Evolutionary conservation across 2,888 invertebrate species (phyloP).

Genomic region (Apoda limacodes): DNA sequence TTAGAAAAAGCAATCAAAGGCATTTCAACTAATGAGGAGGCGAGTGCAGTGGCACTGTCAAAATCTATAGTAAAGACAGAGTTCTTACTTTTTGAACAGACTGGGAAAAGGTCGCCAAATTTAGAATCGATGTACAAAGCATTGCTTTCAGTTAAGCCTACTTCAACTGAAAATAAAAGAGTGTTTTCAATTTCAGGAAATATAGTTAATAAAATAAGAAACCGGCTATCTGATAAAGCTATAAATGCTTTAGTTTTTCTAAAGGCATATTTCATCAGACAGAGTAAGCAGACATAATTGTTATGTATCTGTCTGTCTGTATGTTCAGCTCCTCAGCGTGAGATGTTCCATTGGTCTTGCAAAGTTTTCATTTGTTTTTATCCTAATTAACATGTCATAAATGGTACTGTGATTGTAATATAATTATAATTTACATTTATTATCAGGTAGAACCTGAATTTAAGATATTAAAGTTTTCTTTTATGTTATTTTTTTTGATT

Average conservation of each 20-base stretch:
- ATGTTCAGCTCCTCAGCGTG: no score
- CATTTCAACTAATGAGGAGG: constrained; percentile 13
- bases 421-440: no score
- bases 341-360: no score
- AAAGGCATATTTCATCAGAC: not conserved
- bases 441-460: no score
- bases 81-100: constrained; percentile 16
- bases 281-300: constrained; percentile 7
- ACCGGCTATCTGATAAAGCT: constrained; percentile 10
- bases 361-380: no score
- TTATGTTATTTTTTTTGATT: no score
- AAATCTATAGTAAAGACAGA: constrained; percentile 15
- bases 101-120: constrained; percentile 16
- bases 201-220: constrained; percentile 5
- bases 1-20: constrained; percentile 16
- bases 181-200: constrained; percentile 14
- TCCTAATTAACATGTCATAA: no score
- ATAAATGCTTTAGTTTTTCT: not conserved
- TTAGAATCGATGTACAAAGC: constrained; percentile 6
- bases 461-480: no score
- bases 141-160: constrained; percentile 1
- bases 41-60: constrained; percentile 11
- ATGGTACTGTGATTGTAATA: no score
- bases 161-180: constrained; percentile 11
- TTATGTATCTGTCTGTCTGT: no score